phyloP scores from a whole-genome alignment of 2,113 vertebrate species.

The Corapipo altera region DNA sequence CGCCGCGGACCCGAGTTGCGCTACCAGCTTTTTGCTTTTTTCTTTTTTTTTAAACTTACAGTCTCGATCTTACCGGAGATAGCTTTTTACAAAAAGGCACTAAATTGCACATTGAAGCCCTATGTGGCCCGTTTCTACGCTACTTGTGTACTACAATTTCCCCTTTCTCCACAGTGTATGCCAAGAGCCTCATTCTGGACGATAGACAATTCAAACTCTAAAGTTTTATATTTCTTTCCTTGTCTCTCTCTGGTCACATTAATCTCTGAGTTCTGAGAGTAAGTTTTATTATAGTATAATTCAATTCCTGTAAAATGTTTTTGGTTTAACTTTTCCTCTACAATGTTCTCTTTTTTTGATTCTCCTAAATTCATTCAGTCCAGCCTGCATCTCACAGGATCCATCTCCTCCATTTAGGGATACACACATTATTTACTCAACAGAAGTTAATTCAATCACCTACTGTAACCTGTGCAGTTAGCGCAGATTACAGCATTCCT shows the following conservation, averaged over 20 bases:
- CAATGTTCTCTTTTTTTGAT: fast-evolving
- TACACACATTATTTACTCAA: not conserved
- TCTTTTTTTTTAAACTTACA: not conserved
- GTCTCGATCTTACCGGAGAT: not conserved
- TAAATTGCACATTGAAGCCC: not conserved
- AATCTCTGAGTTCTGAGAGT: not conserved
- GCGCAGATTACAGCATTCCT: not conserved
- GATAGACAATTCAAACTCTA: not conserved
- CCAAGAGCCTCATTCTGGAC: not conserved
- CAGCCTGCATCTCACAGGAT: not conserved
- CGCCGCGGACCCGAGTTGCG: not conserved
- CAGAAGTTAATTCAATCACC: not conserved
- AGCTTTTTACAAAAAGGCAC: not conserved
- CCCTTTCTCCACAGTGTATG: not conserved
- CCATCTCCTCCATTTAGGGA: not conserved
- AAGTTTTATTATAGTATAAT: not conserved
- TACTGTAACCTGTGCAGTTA: not conserved
- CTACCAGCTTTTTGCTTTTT: not conserved
- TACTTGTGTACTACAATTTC: not conserved
- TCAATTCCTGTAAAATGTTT: not conserved
- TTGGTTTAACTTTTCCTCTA: not conserved
- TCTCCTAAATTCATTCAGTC: not conserved
- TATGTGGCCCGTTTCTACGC: not conserved
- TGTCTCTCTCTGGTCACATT: fast-evolving
- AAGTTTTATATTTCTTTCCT: not conserved